Base-by-base conservation (phyloP, 2,888 invertebrate species). In the Ophion obscuratus region DNA sequence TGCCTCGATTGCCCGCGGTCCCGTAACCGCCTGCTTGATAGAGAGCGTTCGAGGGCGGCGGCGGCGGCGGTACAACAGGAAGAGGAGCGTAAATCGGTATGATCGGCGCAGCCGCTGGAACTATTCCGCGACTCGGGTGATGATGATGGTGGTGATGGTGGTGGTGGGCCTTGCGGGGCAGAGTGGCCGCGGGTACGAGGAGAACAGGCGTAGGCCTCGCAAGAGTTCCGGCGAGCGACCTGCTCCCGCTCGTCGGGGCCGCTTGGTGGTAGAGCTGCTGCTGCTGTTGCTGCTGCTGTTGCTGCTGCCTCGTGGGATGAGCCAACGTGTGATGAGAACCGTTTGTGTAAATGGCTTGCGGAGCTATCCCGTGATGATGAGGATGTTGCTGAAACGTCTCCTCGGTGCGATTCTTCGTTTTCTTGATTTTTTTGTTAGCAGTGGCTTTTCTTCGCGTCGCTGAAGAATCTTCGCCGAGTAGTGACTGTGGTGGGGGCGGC, bases 21-120 rank as follows among this genome's bases (percentile, higher is more conserved):
- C 95, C 95, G 89, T 95, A 95, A 24, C 92, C 92, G 40, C 94
- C 94, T 0, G 96, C 95, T 1, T 95, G 94, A 89, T 96, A 96
- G 95, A 92, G 95, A 94, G 62, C 96, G 90, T 95, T 96, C 89
- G 96, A 96, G 92, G 96, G 96, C 94, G 89, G 96, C 94, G 86
- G 96, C 92, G 96, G 96, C 94, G 89, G 96, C 94, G 86, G 96
- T 94, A 93, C 92, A 0, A 96, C 95, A 0, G 96, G 96, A 68
- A 96, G 90, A 53, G 93, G 93, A 70, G 93, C 93, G 89, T 94
- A 93, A 66, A 93, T 94, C 82, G 95, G 95, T 70, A 94, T 95
- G 47, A 92, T 95, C 24, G 95, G 95, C n/a, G 95, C 94, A 47
- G 94, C 92, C 67, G 94, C 91, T 66, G 93, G 92, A 59, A 93